A percentile compares a stretch with the other conserved stretches of the same genome.
Evolutionary conservation across 1,140 invertebrate genomes (phyloP).

Genomic region (Atopsyche davidsoni): DNA sequence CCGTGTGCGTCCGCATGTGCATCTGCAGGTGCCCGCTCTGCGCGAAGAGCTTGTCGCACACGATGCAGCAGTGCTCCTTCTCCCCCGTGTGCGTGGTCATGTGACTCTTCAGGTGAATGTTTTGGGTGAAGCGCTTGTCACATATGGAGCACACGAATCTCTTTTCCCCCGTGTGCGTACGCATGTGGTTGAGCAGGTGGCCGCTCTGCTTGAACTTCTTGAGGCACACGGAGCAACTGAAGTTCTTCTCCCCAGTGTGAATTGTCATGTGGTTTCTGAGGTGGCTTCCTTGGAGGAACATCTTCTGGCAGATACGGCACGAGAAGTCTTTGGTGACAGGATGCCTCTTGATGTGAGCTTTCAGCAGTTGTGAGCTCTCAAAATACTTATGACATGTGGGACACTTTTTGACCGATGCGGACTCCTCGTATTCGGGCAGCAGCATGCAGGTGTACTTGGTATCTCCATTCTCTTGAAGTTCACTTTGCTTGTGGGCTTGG

Average conservation of each 20-base stretch:
- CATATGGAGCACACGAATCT: slow-evolving; percentile 31
- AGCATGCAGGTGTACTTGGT: not conserved
- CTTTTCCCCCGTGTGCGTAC: slow-evolving; percentile 32
- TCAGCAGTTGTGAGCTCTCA: slow-evolving; percentile 34
- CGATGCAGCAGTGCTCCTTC: slow-evolving; percentile 56
- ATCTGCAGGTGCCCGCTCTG: slow-evolving; percentile 42
- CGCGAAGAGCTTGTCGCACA: slow-evolving; percentile 54
- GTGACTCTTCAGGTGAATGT: slow-evolving; percentile 72
- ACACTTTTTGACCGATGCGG: no score
- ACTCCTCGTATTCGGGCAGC: no score
- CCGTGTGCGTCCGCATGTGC: slow-evolving; percentile 53
- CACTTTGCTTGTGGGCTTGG: not conserved
- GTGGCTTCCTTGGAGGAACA: slow-evolving; percentile 44
- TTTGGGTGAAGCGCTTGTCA: slow-evolving; percentile 62
- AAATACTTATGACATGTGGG: slow-evolving; percentile 34
- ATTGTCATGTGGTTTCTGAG: slow-evolving; percentile 32
- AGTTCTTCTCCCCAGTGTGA: slow-evolving; percentile 34
- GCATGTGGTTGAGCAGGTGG: slow-evolving; percentile 30
- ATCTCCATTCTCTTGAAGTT: not conserved
- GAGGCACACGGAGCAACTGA: slow-evolving; percentile 31
- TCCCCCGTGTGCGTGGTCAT: slow-evolving; percentile 59
- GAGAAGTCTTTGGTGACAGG: slow-evolving; percentile 49
- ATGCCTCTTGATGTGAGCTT: slow-evolving; percentile 49
- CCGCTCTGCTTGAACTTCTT: slow-evolving; percentile 34
- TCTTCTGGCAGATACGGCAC: slow-evolving; percentile 51